Conservation (phyloP, 2,888 invertebrate genomes). For the Pasiphila rectangulata region DNA sequence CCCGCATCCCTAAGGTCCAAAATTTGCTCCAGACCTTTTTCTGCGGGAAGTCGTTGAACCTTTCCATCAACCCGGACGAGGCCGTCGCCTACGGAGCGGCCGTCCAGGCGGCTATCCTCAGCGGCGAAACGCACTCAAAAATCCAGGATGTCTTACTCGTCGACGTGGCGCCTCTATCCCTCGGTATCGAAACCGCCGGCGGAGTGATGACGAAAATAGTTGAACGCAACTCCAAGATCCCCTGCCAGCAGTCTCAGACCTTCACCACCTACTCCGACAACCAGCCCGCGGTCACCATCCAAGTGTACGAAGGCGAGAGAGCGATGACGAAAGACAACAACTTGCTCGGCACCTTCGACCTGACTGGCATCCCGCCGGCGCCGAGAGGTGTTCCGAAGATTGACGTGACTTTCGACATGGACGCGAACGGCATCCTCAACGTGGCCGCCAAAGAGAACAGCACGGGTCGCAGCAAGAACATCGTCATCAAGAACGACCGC, state of each 20-base stretch:
- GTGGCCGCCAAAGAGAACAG: constrained; percentile 22
- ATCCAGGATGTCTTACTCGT: constrained; percentile 61
- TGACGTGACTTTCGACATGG: constrained; percentile 20
- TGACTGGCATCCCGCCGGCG: too few species aligned
- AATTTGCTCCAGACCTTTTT: constrained; percentile 78
- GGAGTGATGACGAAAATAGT: constrained; percentile 86
- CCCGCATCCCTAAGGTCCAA: constrained; percentile 87
- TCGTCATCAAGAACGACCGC: constrained; percentile 20
- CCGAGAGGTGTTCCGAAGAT: constrained; percentile 22
- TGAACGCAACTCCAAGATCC: constrained; percentile 82
- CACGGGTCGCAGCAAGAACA: constrained; percentile 22
- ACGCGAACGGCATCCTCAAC: constrained; percentile 20
- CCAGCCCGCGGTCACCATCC: constrained; percentile 22
- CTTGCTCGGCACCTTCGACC: too few species aligned
- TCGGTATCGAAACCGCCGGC: constrained; percentile 81
- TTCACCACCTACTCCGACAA: constrained; percentile 22
- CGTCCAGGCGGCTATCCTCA: constrained; percentile 57
- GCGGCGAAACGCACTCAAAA: constrained; percentile 84
- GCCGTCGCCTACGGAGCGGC: constrained; percentile 85
- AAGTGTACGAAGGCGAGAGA: constrained; percentile 19
- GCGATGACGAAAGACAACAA: constrained; percentile 22
- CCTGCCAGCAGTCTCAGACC: constrained; percentile 82
- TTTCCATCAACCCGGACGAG: constrained; percentile 64
- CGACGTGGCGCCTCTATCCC: constrained; percentile 18
- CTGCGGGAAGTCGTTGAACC: constrained; percentile 75